Base-by-base conservation (phyloP, 2,888 invertebrate species). In the Lithosia quadra region DNA sequence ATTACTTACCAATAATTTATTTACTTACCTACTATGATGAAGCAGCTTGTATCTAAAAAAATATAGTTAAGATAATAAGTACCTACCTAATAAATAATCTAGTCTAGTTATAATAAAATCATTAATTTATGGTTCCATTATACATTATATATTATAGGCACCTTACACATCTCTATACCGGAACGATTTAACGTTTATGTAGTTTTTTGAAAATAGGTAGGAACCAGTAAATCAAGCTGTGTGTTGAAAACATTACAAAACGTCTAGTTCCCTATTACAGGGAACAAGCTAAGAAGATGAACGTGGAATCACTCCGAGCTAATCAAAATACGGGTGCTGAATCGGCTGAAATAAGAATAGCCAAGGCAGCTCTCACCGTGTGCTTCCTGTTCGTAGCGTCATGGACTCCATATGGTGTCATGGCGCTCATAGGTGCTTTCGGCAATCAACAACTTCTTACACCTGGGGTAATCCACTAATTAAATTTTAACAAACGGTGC, bases 321-420 rank as follows among this genome's bases (percentile, higher is more conserved):
- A 96, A 97, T 90, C 96, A 97, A 87, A 95, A 96, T 78, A 95
- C 96, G 66, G 95, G 96, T 66, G 96, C 96, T 56, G 95, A 98
- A 77, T 97, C 98, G 0, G 97, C 98, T 0, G 98, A 98, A 88
- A 96, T 98, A 78, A 95, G 97, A 80, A 98, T 98, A 84, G 98
- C 98, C 0, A 98, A 98, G 86, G 98, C 98, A 13, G 98, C 98
- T 3, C 97, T 98, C 58, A 97, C 98, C 0, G 97, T 98, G 57
- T 97, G 98, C 84, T 98, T 97, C 89, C 92, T 98, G 4, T 98
- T 97, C 89, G 96, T 98, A 24, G 96, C 97, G 2, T 97, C 98
- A 0, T 99, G 99, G 98, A 98, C 98, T 5, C 99, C 99, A 0
- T 99, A 99, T 85, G 98, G 98, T 0, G 96, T 98, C 0, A 96